phyloP scores from a whole-genome alignment of 2,888 invertebrate species.

The Serrognathus titanus region DNA sequence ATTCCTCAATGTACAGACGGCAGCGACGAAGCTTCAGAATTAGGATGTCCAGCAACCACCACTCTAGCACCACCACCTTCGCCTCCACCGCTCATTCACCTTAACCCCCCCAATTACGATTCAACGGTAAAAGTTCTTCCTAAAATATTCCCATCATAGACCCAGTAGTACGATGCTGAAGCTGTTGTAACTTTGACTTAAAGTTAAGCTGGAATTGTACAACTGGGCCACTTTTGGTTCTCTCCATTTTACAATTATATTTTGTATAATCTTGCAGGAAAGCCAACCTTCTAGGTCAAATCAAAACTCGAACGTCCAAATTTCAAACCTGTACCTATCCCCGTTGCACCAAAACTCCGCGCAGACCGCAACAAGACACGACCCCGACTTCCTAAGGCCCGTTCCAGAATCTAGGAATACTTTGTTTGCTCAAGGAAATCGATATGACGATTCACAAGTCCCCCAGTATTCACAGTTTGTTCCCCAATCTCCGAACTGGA shows the following conservation, averaged over 20 bases:
- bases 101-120: constrained; percentile 12
- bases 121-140: constrained; percentile 9
- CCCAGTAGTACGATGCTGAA: no score
- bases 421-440: constrained; percentile 25
- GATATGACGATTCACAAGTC: constrained; percentile 45
- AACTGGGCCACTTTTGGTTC: no score
- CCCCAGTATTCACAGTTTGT: constrained; percentile 21
- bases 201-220: no score
- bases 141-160: neutral
- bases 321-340: no score
- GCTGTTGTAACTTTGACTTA: no score
- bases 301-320: constrained; percentile 12
- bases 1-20: constrained; percentile 89
- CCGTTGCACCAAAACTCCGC: constrained; percentile 11
- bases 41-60: constrained; percentile 61
- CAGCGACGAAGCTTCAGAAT: constrained; percentile 85
- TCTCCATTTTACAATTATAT: no score
- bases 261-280: constrained; percentile 1
- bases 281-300: constrained; percentile 1
- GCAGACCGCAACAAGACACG: constrained; percentile 12
- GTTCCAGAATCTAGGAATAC: constrained; percentile 28
- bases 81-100: constrained; percentile 29
- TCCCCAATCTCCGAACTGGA: constrained; percentile 32
- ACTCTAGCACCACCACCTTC: constrained; percentile 48
- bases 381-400: constrained; percentile 35